Conservation (phyloP, 2,888 invertebrate species). For the Drosophila barbarae region DNA sequence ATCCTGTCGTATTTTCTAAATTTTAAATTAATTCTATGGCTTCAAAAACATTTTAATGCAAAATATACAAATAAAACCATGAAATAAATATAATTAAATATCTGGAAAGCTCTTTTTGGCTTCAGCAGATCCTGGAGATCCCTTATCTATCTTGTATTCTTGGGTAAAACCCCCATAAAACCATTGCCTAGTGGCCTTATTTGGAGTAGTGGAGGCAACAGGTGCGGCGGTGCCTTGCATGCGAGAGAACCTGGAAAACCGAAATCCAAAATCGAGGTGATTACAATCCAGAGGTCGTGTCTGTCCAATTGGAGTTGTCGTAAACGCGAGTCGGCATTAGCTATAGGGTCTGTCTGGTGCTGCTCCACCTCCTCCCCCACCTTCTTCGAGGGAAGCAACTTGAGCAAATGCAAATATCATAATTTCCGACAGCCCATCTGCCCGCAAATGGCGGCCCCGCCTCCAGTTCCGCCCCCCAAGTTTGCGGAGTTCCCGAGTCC, state of each 20-base stretch:
- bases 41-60: no score
- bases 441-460: conserved; percentile 30
- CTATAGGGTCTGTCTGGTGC: conserved; percentile 17
- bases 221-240: conserved; percentile 18
- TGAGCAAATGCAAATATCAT: conserved; percentile 70
- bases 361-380: conserved; percentile 5
- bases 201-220: conserved; percentile 19
- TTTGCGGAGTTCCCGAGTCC: conserved; percentile 26
- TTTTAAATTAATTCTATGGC: no score
- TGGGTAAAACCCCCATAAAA: background rate
- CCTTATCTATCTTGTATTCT: background rate
- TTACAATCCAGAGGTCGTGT: conserved; percentile 53
- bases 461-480: conserved; percentile 13
- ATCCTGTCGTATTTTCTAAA: background rate
- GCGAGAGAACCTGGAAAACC: conserved; percentile 35
- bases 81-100: no score
- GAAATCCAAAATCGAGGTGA: conserved; percentile 54
- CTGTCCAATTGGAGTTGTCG: conserved; percentile 60
- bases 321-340: conserved; percentile 58
- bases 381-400: conserved; percentile 42
- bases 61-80: no score
- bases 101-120: no score
- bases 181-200: conserved; percentile 8
- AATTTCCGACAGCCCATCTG: conserved; percentile 59
- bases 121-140: no score